These are phyloP conservation scores for Coboldia fuscipes DNA, from an alignment of 1,140 invertebrate species.

Conservation along the genomic window DNA sequence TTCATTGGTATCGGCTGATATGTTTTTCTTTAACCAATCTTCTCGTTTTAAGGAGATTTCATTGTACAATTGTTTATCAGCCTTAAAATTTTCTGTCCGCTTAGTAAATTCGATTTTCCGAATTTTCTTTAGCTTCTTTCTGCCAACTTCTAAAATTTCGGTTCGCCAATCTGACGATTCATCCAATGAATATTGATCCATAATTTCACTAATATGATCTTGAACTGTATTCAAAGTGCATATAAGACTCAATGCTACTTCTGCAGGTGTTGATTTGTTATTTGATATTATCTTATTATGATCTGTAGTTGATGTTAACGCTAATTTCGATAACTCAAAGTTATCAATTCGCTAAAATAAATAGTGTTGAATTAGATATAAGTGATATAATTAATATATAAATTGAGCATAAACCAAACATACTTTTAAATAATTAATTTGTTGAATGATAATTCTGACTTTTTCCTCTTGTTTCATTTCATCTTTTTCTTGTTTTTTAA, in stretches of 20 bases:
- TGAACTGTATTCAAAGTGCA: constrained; percentile 13
- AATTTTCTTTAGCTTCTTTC: constrained; percentile 3
- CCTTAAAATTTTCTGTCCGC: constrained; percentile 9
- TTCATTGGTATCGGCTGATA: constrained; percentile 10
- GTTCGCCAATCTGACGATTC: constrained; percentile 10
- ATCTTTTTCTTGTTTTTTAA: constrained; percentile 11
- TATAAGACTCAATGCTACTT: constrained; percentile 14
- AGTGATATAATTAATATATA: background rate
- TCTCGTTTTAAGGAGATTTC: background rate
- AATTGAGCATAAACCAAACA: background rate
- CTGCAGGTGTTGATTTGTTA: constrained; percentile 12
- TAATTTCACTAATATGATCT: constrained; percentile 8
- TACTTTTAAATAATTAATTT: constrained; percentile 11
- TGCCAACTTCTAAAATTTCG: constrained; percentile 7
- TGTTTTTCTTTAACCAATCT: constrained; percentile 6
- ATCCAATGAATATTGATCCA: constrained; percentile 7
- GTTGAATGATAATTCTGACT: constrained; percentile 9
- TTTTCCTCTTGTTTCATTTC: constrained; percentile 9
- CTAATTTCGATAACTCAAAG: constrained; percentile 9
- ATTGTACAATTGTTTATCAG: constrained; percentile 3
- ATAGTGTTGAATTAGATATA: background rate
- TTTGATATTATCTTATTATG: constrained; percentile 11
- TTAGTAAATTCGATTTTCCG: constrained; percentile 11
- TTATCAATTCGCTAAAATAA: constrained; percentile 5
- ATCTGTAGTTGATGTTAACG: constrained; percentile 9